These are phyloP conservation scores for Lophochroa leadbeateri DNA, from an alignment of 2,113 vertebrate species.

Conservation along the genomic window DNA sequence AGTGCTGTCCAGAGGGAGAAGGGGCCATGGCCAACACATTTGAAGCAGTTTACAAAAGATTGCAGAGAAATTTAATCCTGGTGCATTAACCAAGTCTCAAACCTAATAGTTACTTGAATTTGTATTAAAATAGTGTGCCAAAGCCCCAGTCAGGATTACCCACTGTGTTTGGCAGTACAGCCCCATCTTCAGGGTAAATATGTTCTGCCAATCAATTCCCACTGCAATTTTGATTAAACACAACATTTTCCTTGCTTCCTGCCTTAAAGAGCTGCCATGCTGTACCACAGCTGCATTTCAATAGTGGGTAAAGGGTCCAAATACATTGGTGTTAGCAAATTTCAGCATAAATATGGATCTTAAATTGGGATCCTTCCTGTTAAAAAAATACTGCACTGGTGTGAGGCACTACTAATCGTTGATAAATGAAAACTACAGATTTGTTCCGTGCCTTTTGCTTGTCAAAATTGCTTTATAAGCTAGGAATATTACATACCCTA, in stretches of 20 bases:
- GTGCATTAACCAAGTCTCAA: not conserved
- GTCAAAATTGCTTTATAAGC: not conserved
- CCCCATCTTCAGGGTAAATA: constrained; percentile 35
- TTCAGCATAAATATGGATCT: not conserved
- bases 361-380: not conserved
- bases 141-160: not conserved
- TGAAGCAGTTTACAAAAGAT: not conserved
- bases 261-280: not conserved
- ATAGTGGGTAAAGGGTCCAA: not conserved
- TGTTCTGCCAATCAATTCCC: constrained; percentile 32
- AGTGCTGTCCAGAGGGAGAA: not conserved
- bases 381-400: not conserved
- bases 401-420: not conserved
- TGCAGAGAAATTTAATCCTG: not conserved
- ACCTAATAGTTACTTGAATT: not conserved
- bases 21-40: not conserved
- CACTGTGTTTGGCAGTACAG: not conserved
- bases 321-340: not conserved
- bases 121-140: not conserved
- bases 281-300: constrained; percentile 22
- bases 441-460: not conserved
- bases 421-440: not conserved
- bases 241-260: constrained; percentile 20
- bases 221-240: constrained; percentile 16
- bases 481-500: not conserved